Conservation (phyloP, 2,113 vertebrate species). For the Charina bottae region DNA sequence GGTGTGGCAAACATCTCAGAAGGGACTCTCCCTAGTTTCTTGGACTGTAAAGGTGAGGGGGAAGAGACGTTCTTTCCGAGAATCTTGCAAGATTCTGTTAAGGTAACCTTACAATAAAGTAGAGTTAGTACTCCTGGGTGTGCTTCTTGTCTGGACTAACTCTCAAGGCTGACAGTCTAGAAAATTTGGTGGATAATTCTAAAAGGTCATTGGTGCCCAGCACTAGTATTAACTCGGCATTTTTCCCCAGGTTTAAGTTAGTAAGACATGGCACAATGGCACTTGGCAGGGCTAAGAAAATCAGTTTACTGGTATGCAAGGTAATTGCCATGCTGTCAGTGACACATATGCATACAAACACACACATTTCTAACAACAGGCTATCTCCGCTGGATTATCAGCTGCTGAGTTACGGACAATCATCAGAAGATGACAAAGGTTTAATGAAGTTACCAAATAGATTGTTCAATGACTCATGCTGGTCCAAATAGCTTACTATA, state of each 20-base stretch:
- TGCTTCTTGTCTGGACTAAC: neutral
- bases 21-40: neutral
- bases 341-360: constrained; percentile 4
- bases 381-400: neutral
- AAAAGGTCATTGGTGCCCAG: neutral
- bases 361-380: neutral
- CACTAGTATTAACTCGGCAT: neutral
- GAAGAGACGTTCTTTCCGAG: neutral
- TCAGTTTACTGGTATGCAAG: neutral
- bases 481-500: neutral
- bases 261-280: neutral
- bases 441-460: neutral
- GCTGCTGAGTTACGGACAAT: neutral
- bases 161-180: neutral
- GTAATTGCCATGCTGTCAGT: constrained; percentile 55
- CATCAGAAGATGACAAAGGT: neutral
- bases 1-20: neutral
- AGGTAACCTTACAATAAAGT: neutral
- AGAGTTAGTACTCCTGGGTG: neutral
- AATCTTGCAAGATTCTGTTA: neutral
- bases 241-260: neutral
- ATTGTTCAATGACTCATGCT: neutral
- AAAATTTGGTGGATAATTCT: neutral
- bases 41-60: neutral
- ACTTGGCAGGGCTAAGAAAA: neutral